These are phyloP conservation scores for Caenorhabditis parvicauda DNA, from an alignment of 2,888 invertebrate genomes.

Conservation along the genomic window DNA sequence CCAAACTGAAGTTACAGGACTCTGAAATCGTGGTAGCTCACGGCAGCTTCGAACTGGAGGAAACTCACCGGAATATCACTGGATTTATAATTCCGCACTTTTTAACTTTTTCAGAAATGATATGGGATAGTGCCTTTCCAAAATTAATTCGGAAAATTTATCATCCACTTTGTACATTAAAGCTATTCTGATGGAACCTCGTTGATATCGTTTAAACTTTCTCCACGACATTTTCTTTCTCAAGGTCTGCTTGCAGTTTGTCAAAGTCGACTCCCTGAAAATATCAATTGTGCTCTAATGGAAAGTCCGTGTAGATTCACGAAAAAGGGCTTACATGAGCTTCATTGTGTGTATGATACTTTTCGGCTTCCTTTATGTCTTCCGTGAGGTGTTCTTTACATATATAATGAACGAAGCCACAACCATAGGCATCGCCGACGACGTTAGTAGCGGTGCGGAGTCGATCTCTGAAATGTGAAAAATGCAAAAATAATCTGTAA, in stretches of 20 bases:
- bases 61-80: too few relatives aligned
- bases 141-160: too few relatives aligned
- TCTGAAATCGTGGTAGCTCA: too few relatives aligned
- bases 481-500: not conserved
- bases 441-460: slow-evolving; percentile 82
- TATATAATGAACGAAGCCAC: slow-evolving; percentile 75
- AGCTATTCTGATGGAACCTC: too few relatives aligned
- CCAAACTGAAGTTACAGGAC: too few relatives aligned
- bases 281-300: not conserved
- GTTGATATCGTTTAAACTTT: too few relatives aligned
- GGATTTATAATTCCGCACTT: too few relatives aligned
- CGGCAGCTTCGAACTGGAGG: too few relatives aligned
- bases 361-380: slow-evolving; percentile 23
- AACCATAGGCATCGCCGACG: slow-evolving; percentile 89
- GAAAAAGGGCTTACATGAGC: slow-evolving; percentile 19
- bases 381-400: slow-evolving; percentile 36
- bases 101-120: too few relatives aligned
- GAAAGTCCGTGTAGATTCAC: not conserved
- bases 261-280: slow-evolving; percentile 28
- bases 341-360: slow-evolving; percentile 13
- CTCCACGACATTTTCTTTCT: too few relatives aligned
- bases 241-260: slow-evolving; percentile 15
- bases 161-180: too few relatives aligned
- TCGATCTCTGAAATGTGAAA: slow-evolving; percentile 66
- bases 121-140: too few relatives aligned